Evolutionary conservation across 2,797 vertebrate species (phyloP), one percentile per base, ranked within the genome.

Genomic region (Gymnocypris eckloni): DNA sequence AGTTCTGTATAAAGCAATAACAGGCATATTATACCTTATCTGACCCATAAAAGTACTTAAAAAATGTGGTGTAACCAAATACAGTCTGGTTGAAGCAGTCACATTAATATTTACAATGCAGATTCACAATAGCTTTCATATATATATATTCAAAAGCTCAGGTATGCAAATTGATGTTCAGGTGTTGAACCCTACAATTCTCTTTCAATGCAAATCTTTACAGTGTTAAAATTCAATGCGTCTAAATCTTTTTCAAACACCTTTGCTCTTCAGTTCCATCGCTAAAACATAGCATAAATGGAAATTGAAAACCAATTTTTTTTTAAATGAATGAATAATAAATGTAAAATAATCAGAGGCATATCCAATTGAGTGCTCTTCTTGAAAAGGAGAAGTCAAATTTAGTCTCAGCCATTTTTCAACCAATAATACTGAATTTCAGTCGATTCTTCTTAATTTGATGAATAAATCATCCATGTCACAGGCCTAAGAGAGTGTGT

Each of bases 381-480:
- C 50, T 59, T 71, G 4, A 84, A 41, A 76, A 61, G n/a, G 4
- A 66, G 33, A 83, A 28, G 13, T 67, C 4, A 50, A 22, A 45
- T 79, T n/a, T 71, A 61, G 48, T 71, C 64, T 70, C 9, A 33
- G 25, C 4, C 50, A n/a, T 71, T 76, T 69, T 45, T 82, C 54
- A 66, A 50, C 22, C 41, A 77, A 80, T 66, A 73, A 82, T 45
- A 76, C 37, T 2, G 54, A 59, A 81, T 52, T 66, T 22, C 2
- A 77, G 5, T 70, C 1, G 13, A 71, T 83, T 61, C 4, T 28
- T 77, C 64, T 39, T 66, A 78, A 87, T 87, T 83, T 78, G 48
- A 76, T 56, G 72, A 78, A 70, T 78, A 48, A 77, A 66, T 54
- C 59, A 84, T 70, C 22, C 4, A 4, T 70, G 71, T 33, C 78